Percentiles rank a stretch among this genome's conserved stretches.
These are phyloP conservation scores for Euproctis similis DNA, from an alignment of 2,888 invertebrate species.

Conservation along the genomic window DNA sequence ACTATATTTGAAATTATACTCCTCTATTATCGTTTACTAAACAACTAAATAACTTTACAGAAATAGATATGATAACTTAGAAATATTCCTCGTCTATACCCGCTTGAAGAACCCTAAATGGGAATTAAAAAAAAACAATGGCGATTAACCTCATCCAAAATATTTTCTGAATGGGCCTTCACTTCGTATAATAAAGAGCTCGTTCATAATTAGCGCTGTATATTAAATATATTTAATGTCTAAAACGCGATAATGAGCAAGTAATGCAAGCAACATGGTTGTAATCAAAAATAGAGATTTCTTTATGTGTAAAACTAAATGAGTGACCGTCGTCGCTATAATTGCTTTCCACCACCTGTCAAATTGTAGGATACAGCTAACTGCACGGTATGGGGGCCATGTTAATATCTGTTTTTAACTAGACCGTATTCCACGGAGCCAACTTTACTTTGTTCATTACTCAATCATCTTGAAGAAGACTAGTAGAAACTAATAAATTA, in stretches of 20 bases:
- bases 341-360: conserved; percentile 56
- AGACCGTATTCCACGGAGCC: conserved; percentile 4
- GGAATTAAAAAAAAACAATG: conserved; percentile 47
- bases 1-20: no score
- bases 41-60: no score
- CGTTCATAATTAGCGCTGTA: conserved; percentile 67
- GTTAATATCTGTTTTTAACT: conserved; percentile 28
- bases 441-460: background rate
- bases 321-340: conserved; percentile 53
- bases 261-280: conserved; percentile 66
- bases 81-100: background rate
- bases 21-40: no score
- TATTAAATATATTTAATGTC: conserved; percentile 65
- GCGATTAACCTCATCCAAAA: conserved; percentile 53
- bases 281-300: conserved; percentile 63
- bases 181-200: conserved; percentile 57
- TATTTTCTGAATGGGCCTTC: conserved; percentile 53
- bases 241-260: conserved; percentile 69
- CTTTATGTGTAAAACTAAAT: conserved; percentile 65
- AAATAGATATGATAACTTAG: no score
- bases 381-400: conserved; percentile 34
- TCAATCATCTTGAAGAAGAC: no score
- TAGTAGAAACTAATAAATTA: no score
- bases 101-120: conserved; percentile 34
- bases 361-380: conserved; percentile 46